A percentile compares a stretch with the other conserved stretches of the same genome.
phyloP scores from a whole-genome alignment of 2,888 invertebrate genomes.

The Pterostichus niger region DNA sequence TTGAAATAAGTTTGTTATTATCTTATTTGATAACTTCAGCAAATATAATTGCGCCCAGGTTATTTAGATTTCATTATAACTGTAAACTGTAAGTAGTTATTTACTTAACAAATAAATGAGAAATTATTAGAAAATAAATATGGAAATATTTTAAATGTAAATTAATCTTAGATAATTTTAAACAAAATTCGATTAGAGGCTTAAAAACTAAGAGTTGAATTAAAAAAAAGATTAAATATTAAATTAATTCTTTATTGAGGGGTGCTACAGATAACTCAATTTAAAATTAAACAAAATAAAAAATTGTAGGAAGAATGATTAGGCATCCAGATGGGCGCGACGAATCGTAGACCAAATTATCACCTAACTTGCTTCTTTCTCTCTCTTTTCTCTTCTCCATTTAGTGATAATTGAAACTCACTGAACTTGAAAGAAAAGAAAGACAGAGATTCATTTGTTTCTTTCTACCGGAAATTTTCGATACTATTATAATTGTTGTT shows the following conservation, averaged over 20 bases:
- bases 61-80: no score
- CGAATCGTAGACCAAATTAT: conserved; percentile 35
- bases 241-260: neutral
- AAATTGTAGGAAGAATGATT: conserved; percentile 19
- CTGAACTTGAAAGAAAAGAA: conserved; percentile 46
- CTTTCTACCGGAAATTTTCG: conserved; percentile 13
- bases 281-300: conserved; percentile 1
- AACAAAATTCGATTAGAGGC: no score
- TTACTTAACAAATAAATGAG: no score
- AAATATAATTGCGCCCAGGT: no score
- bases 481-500: no score
- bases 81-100: no score
- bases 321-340: conserved; percentile 9
- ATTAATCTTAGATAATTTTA: no score
- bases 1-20: no score
- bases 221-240: neutral
- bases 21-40: no score
- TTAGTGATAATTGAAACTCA: conserved; percentile 36
- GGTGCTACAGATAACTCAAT: neutral
- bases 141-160: no score
- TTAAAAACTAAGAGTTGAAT: neutral
- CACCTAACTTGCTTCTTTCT: conserved; percentile 2
- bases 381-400: conserved; percentile 28
- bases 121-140: no score
- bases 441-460: conserved; percentile 5